Conservation (phyloP, 2,888 invertebrate species). For the Ligdia adustata region DNA sequence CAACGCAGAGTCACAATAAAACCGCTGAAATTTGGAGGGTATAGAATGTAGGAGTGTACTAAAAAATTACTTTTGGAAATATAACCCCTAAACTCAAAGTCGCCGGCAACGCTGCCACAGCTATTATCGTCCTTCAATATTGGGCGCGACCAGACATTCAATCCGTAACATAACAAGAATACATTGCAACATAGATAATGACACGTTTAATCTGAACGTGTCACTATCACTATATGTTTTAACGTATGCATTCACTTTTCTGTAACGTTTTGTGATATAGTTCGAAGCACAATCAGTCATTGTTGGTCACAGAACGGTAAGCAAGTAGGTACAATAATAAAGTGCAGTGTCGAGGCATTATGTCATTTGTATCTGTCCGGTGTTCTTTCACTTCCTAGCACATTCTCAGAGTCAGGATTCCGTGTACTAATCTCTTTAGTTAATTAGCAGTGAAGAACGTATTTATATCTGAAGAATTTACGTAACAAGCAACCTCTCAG, state of each 20-base stretch:
- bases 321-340: background rate
- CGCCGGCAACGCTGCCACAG: too few relatives aligned
- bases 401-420: slow-evolving; percentile 10
- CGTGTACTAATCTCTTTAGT: slow-evolving; percentile 12
- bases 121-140: too few relatives aligned
- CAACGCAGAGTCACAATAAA: too few relatives aligned
- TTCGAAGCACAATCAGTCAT: background rate
- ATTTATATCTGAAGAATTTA: slow-evolving; percentile 20
- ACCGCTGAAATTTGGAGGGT: too few relatives aligned
- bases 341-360: slow-evolving; percentile 29
- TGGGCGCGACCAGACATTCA: too few relatives aligned
- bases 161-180: too few relatives aligned
- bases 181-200: too few relatives aligned
- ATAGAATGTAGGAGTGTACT: too few relatives aligned
- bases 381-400: slow-evolving; percentile 45
- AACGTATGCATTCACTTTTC: background rate
- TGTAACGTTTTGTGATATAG: background rate
- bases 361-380: slow-evolving; percentile 38
- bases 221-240: background rate
- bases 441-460: slow-evolving; percentile 16
- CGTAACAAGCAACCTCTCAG: slow-evolving; percentile 30
- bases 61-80: too few relatives aligned
- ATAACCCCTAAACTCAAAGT: too few relatives aligned
- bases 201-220: too few relatives aligned
- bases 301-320: background rate